These are phyloP conservation scores for Trachelipus rathkii DNA, from an alignment of 1,140 invertebrate genomes.

Conservation along the genomic window DNA sequence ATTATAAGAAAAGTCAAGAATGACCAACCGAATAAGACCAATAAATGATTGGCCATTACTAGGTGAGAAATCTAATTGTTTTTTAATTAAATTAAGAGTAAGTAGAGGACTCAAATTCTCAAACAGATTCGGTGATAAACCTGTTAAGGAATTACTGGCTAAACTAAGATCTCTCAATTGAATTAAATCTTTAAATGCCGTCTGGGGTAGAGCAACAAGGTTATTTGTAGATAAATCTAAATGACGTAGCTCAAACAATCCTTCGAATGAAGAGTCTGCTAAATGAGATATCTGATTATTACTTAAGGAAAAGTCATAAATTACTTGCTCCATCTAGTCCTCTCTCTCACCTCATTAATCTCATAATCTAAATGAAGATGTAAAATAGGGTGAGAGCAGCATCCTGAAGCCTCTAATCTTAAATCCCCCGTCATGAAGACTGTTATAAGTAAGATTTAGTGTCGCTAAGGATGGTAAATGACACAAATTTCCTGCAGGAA, in stretches of 20 bases:
- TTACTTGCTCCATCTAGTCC: conserved; percentile 63
- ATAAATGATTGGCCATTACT: conserved; percentile 78
- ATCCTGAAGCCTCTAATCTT: conserved; percentile 57
- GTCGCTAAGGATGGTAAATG: conserved; percentile 68
- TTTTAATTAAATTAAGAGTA: conserved; percentile 22
- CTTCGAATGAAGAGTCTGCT: conserved; percentile 38
- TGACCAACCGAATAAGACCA: conserved; percentile 71
- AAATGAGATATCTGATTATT: conserved; percentile 41
- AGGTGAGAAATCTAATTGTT: conserved; percentile 28
- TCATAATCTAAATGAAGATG: conserved; percentile 69
- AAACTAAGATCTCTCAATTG: conserved; percentile 23
- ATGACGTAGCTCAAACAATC: conserved; percentile 59
- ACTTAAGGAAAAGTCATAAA: conserved; percentile 54
- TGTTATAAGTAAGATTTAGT: conserved; percentile 76
- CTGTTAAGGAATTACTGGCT: conserved; percentile 18
- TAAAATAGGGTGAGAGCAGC: conserved; percentile 55
- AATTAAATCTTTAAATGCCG: conserved; percentile 26
- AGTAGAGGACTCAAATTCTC: conserved; percentile 21
- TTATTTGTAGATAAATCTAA: conserved; percentile 73
- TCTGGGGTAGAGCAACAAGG: conserved; percentile 58
- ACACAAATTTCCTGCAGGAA: conserved; percentile 76
- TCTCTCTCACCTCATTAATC: conserved; percentile 68
- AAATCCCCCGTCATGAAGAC: conserved; percentile 66
- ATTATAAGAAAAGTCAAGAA: conserved; percentile 79
- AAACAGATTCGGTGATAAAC: conserved; percentile 77